Conservation (phyloP, 2,113 vertebrate genomes). For the Spheniscus mendiculus region DNA sequence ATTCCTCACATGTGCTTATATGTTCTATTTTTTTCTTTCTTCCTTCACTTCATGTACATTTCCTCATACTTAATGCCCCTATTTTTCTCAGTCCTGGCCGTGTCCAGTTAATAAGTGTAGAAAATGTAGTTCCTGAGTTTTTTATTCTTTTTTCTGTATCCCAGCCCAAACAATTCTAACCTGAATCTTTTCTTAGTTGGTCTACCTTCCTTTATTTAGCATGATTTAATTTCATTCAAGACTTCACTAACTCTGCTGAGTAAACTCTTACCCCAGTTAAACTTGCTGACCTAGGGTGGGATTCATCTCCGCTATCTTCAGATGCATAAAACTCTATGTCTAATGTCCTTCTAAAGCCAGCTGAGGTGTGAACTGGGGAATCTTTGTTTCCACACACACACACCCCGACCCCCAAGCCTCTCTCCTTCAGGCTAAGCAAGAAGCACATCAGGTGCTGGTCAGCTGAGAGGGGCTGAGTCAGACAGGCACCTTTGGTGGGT, state of each 20-base stretch:
- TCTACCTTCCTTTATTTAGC: not conserved
- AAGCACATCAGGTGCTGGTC: not conserved
- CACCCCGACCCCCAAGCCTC: no score
- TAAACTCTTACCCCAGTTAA: not conserved
- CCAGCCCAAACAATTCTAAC: not conserved
- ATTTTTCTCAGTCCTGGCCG: accelerated
- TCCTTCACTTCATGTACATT: not conserved
- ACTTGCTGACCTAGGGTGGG: not conserved
- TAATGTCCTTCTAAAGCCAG: not conserved
- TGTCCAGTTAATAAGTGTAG: not conserved
- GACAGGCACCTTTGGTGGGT: not conserved
- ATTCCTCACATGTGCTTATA: not conserved
- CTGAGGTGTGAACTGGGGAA: accelerated
- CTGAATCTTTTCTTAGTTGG: no score
- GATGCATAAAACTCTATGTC: not conserved
- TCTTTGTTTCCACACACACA: accelerated
- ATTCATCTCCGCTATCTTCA: accelerated
- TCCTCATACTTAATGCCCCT: not conserved
- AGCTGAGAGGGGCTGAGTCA: not conserved
- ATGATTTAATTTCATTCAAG: not conserved
- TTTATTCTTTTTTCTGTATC: not conserved
- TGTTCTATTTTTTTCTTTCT: accelerated
- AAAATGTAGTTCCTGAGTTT: not conserved
- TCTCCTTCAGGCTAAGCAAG: not conserved
- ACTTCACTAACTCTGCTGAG: not conserved